Evolutionary conservation across 2,888 invertebrate species (phyloP).

Genomic region (Syrphus vitripennis): DNA sequence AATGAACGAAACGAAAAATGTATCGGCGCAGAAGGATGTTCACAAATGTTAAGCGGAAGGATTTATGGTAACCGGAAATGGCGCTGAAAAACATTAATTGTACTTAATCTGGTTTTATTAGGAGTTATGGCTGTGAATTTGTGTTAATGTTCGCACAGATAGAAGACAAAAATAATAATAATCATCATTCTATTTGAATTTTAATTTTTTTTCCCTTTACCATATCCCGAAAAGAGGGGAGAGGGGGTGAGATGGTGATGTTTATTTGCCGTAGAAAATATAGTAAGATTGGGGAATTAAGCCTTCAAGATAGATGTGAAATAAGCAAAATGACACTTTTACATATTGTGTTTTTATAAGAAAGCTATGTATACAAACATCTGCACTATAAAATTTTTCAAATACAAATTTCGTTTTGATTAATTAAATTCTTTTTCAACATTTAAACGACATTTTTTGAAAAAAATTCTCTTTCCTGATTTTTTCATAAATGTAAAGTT

Average conservation of each 20-base stretch:
- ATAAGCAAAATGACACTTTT: too few relatives aligned
- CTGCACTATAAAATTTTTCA: too few relatives aligned
- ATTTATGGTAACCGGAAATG: slow-evolving; percentile 64
- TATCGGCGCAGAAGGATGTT: slow-evolving; percentile 24
- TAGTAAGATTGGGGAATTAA: too few relatives aligned
- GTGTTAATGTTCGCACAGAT: slow-evolving; percentile 37
- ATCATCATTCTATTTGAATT: neutral
- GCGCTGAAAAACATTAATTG: slow-evolving; percentile 61
- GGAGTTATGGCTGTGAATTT: slow-evolving; percentile 47
- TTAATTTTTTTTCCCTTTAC: neutral
- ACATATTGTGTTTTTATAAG: too few relatives aligned
- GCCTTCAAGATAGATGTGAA: too few relatives aligned
- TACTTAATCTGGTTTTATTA: slow-evolving; percentile 64
- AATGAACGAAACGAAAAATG: neutral
- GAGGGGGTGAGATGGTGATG: neutral
- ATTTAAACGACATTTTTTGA: too few relatives aligned
- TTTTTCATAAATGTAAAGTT: too few relatives aligned
- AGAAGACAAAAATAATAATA: neutral
- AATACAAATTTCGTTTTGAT: too few relatives aligned
- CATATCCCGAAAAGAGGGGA: too few relatives aligned
- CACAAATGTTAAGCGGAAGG: slow-evolving; percentile 33
- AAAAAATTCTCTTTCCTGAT: too few relatives aligned
- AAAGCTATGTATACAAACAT: too few relatives aligned
- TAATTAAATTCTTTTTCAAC: too few relatives aligned
- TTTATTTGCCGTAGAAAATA: neutral